Evolutionary conservation across 2,888 invertebrate genomes (phyloP), one percentile per base, ranked within the genome.

Genomic region (Celastrina argiolus): DNA sequence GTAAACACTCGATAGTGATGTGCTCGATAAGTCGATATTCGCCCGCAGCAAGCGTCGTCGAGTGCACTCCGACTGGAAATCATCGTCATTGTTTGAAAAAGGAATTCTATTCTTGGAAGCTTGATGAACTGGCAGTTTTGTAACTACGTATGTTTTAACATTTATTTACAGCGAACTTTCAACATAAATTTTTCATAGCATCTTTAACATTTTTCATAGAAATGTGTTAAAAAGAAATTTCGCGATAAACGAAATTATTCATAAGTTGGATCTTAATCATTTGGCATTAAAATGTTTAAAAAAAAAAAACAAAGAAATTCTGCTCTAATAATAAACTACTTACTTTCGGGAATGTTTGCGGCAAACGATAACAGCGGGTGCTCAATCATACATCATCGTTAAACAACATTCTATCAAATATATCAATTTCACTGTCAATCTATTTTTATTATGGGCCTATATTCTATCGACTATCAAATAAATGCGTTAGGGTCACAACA

Each of bases 1-100:
- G 36, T 61, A 39, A 61, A 61, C 61, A 61, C 36, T 61, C 39
- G 61, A 22, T 61, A 36, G 61, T 61, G 61, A 61, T 39, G 61
- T 26, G 39, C 61, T 18, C 51, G 51, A 51, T 51, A 34, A 59
- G 59, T 59, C 59, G 34, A 59, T 34, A 59, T 16, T 59, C 36
- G 14, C 28, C 12, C 22, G 34, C 22, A 3, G 56, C 14, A 36
- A 34, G 31, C 34, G 16, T 61, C 61, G 36, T 61, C 36, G 14
- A 61, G 61, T 36, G 36, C 22, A 22, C 59, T 59, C 7, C 34
- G 18, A 31, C 14, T 59, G 12, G 59, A 16, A 59, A 59, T 59
- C 31, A 31, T 59, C 59, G 34, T 34, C 59, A 59, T 59, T 34
- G 31, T 59, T 31, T n/a, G 51, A 51, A 51, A 51, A 51, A 26